Conservation (phyloP, 2,113 vertebrate genomes). For the Lophura nycthemera region DNA sequence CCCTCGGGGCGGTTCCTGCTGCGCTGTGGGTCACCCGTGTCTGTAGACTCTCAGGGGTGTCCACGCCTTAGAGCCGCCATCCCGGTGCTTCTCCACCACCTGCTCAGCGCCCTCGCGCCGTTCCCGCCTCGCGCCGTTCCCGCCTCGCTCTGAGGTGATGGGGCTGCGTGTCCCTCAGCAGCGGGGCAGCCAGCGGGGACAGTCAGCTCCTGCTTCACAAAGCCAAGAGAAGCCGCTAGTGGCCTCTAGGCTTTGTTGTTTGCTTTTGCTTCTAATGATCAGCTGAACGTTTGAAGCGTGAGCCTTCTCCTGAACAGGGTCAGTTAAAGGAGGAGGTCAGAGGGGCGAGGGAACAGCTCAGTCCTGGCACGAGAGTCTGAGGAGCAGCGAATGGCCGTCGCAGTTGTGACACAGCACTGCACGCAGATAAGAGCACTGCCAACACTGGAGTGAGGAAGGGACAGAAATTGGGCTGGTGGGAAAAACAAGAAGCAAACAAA, state of each 20-base stretch:
- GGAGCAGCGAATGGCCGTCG: fast-evolving
- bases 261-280: background rate
- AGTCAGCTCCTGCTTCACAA: fast-evolving
- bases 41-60: too few relatives aligned
- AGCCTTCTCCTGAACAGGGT: background rate
- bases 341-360: background rate
- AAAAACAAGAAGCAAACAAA: background rate
- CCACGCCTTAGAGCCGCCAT: too few relatives aligned
- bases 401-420: background rate
- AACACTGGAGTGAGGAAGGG: background rate
- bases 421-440: fast-evolving
- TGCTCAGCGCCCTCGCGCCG: too few relatives aligned
- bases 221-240: background rate
- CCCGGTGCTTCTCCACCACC: too few relatives aligned
- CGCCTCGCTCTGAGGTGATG: too few relatives aligned
- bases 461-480: too few relatives aligned
- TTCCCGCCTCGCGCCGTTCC: too few relatives aligned
- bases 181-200: too few relatives aligned
- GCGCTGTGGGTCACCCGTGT: too few relatives aligned
- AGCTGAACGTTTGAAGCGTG: background rate
- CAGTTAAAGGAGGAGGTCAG: background rate
- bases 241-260: background rate
- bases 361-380: background rate
- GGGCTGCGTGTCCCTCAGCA: too few relatives aligned
- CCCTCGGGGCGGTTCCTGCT: background rate